Percentiles rank a stretch among this genome's conserved stretches.
Conservation (phyloP, 2,113 vertebrate genomes). For the Muscicapa adusta region DNA sequence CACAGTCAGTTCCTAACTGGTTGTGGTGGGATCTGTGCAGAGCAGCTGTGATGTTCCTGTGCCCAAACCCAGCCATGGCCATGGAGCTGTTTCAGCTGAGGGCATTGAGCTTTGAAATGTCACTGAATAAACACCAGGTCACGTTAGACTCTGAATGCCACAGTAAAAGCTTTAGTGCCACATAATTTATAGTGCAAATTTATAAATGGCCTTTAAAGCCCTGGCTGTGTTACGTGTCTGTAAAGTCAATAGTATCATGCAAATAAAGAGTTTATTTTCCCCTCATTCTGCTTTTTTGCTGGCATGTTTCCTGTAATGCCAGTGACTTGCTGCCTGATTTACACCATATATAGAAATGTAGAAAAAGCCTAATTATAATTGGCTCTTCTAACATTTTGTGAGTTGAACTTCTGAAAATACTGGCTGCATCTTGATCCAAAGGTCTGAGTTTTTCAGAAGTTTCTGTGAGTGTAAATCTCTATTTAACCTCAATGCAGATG, state of each 20-base stretch:
- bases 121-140: neutral
- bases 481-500: neutral
- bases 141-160: neutral
- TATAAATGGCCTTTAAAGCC: neutral
- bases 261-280: neutral
- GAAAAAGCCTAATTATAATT: neutral
- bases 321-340: neutral
- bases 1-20: neutral
- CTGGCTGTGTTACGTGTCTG: neutral
- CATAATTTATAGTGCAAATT: neutral
- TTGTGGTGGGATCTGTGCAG: neutral
- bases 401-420: neutral
- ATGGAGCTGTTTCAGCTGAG: neutral
- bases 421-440: neutral
- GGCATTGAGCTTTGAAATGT: neutral
- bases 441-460: neutral
- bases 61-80: neutral
- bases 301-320: neutral
- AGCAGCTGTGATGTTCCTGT: accelerated
- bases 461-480: neutral
- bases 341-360: neutral
- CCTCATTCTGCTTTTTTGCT: neutral
- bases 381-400: neutral
- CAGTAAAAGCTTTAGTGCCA: neutral
- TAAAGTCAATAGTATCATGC: neutral